A percentile compares a stretch with the other conserved stretches of the same genome.
Conservation (phyloP, 2,797 vertebrate species). For the Falco biarmicus region DNA sequence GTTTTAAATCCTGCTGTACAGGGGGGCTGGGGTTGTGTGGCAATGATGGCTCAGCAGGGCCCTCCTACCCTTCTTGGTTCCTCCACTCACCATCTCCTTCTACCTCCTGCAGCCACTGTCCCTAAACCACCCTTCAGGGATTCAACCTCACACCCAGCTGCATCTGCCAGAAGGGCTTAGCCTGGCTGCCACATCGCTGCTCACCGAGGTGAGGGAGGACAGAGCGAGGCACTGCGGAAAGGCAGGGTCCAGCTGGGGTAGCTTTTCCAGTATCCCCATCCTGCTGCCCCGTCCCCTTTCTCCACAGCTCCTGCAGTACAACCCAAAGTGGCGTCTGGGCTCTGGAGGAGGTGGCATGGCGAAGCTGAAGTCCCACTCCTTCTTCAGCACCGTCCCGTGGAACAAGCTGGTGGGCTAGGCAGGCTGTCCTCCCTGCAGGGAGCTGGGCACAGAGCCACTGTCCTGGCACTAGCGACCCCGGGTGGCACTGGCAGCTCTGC, state of each 20-base stretch:
- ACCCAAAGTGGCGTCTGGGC: slow-evolving; percentile 88
- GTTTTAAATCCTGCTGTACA: not conserved
- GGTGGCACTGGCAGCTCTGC: not conserved
- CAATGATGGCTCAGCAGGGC: not conserved
- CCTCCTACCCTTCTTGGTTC: not conserved
- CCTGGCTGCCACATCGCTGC: slow-evolving; percentile 86
- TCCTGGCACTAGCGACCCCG: not conserved
- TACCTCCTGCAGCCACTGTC: slow-evolving; percentile 84
- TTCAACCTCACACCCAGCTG: slow-evolving; percentile 92
- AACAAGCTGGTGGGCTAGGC: slow-evolving; percentile 80
- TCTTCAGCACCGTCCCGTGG: slow-evolving; percentile 91
- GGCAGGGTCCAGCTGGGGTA: not conserved
- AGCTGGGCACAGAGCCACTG: not conserved
- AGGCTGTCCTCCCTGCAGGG: not conserved
- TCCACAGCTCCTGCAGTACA: slow-evolving; percentile 90
- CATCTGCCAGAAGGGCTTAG: slow-evolving; percentile 90
- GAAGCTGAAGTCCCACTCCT: slow-evolving; percentile 94
- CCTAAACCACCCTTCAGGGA: slow-evolving; percentile 91
- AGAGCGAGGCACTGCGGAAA: not conserved
- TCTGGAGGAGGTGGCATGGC: slow-evolving; percentile 86
- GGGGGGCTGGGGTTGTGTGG: not conserved
- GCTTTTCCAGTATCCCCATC: not conserved
- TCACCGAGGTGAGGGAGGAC: slow-evolving; percentile 86
- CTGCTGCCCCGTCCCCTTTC: not conserved
- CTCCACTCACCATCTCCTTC: not conserved